phyloP scores from a whole-genome alignment of 2,888 invertebrate genomes.

The Alcis repandata region DNA sequence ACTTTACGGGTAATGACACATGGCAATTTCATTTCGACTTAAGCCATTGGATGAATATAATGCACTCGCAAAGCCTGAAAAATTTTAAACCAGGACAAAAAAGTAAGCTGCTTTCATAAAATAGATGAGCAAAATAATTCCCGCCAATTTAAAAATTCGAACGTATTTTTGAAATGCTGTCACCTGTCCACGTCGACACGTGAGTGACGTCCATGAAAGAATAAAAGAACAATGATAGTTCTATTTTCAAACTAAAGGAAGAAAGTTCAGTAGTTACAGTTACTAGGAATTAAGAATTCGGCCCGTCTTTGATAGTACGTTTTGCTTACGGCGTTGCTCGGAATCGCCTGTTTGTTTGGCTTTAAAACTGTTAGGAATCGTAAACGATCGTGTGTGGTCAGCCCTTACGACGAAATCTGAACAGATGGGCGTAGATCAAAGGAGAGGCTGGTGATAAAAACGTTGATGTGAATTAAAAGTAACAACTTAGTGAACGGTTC shows the following conservation, averaged over 20 bases:
- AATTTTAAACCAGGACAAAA: not conserved
- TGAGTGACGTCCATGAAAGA: conserved; percentile 38
- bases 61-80: not conserved
- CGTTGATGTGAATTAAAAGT: conserved; percentile 81
- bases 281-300: conserved; percentile 76
- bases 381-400: conserved; percentile 86
- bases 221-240: conserved; percentile 53
- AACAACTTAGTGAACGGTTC: conserved; percentile 72
- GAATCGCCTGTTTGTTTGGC: conserved; percentile 84
- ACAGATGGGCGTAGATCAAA: conserved; percentile 85
- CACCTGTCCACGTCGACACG: conserved; percentile 25
- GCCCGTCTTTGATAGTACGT: conserved; percentile 79
- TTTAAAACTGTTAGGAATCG: conserved; percentile 83
- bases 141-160: conserved; percentile 30
- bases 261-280: conserved; percentile 61
- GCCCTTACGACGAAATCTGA: conserved; percentile 85
- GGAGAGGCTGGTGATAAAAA: conserved; percentile 78
- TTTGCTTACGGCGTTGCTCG: conserved; percentile 72
- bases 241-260: conserved; percentile 55
- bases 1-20: conserved; percentile 46
- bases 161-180: conserved; percentile 23
- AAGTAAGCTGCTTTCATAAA: not conserved
- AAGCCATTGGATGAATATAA: conserved; percentile 4
- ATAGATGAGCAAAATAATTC: conserved; percentile 16
- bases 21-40: conserved; percentile 33